Evolutionary conservation across 2,888 invertebrate genomes (phyloP), one percentile per base, ranked within the genome.

Genomic region (Pseudococcus viburni): DNA sequence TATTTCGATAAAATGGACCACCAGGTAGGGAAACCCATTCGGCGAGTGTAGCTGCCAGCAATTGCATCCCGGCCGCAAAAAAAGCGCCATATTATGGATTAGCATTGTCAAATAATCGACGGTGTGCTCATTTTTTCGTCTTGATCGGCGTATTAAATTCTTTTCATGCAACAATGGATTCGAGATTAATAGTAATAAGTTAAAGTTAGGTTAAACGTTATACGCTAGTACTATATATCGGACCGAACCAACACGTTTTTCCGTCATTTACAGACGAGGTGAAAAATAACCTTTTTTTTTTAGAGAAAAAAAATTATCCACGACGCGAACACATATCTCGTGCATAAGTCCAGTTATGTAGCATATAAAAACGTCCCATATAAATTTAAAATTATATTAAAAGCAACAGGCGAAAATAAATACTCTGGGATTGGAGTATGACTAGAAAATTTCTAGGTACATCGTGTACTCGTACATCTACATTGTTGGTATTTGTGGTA

Each of bases 131-230:
- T 83, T 83, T 83, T 26, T 42, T 33, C 46, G 19, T 19, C 17
- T 73, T 73, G 73, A 73, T 83, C 42, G 46, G 80, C 80, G 80
- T 83, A 83, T 83, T 83, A 83, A 83, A 83, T 83, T 83, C 80
- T 83, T 83, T 83, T 83, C 80, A 83, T 46, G 80, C 42, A 42
- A 46, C 42, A 83, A 83, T 46, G 80, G 33, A 46, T 26, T 83
- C 80, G 80, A 83, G 80, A 83, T 77, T 77, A 77, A 77, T 83
- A 83, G 80, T 83, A 83, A 83, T 83, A 83, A 83, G 73, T 83
- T 46, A 22, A 46, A 83, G 73, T 83, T 83, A 22, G 80, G 19
- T 83, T 83, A 83, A 83, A 83, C 39, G 46, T 46, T 42, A 9
- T 33, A 42, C 6, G 42, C 5, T 42, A 5, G 39, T 17, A 83